phyloP scores from a whole-genome alignment of 2,797 vertebrate genomes.

The Anabas testudineus region DNA sequence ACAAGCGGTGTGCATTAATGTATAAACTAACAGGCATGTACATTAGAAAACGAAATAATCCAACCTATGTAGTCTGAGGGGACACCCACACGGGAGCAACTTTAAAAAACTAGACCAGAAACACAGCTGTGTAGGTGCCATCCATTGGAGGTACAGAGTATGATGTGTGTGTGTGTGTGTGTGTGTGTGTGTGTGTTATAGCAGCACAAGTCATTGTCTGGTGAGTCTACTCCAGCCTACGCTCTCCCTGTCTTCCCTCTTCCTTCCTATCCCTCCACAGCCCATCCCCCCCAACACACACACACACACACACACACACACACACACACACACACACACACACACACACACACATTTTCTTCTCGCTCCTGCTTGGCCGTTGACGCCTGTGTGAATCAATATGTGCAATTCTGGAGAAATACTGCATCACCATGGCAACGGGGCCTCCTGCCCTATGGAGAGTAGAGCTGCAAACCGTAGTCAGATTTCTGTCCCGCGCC shows the following conservation, averaged over 20 bases:
- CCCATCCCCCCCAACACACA: constrained; percentile 67
- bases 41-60: not conserved
- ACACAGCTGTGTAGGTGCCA: constrained; percentile 5
- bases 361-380: constrained; percentile 93
- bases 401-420: constrained; percentile 99
- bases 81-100: constrained; percentile 75
- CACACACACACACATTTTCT: constrained; percentile 78
- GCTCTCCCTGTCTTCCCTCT: constrained; percentile 35
- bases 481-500: constrained; percentile 58
- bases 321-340: constrained; percentile 48
- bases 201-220: constrained; percentile 61
- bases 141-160: constrained; percentile 26
- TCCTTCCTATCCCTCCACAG: constrained; percentile 28
- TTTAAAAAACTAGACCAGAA: constrained; percentile 4
- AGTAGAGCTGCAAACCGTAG: constrained; percentile 64
- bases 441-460: constrained; percentile 90
- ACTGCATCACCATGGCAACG: constrained; percentile 98
- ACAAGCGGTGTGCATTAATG: constrained; percentile 1
- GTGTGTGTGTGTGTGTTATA: constrained; percentile 15
- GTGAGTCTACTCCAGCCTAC: constrained; percentile 57
- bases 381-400: constrained; percentile 98
- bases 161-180: constrained; percentile 29
- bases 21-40: constrained; percentile 3
- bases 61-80: constrained; percentile 76
- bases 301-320: constrained; percentile 64